phyloP scores from a whole-genome alignment of 1,140 invertebrate species.

The Solen grandis region DNA sequence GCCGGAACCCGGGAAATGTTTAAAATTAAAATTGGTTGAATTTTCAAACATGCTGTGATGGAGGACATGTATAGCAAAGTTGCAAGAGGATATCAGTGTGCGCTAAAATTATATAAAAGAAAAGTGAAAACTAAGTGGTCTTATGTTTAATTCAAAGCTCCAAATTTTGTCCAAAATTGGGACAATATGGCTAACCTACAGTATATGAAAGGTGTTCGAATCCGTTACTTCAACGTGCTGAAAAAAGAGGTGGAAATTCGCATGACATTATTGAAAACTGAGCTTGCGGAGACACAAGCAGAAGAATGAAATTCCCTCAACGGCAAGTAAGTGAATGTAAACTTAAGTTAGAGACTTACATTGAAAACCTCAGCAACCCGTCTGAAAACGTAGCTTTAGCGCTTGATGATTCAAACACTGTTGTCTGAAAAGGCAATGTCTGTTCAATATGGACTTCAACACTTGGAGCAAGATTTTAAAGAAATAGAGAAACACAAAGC shows the following conservation, averaged over 20 bases:
- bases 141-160: too few species aligned
- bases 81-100: too few species aligned
- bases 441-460: not conserved
- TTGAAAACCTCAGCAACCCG: constrained; percentile 4
- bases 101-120: too few species aligned
- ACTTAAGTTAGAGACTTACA: constrained; percentile 1
- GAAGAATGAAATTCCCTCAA: not conserved
- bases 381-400: constrained; percentile 4
- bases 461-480: not conserved
- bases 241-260: not conserved
- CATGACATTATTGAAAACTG: not conserved
- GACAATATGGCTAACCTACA: too few species aligned
- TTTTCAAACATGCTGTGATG: too few species aligned
- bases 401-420: not conserved
- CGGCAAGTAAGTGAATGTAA: not conserved
- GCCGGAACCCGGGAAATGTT: too few species aligned
- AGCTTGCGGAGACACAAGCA: not conserved
- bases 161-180: too few species aligned
- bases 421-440: constrained; percentile 1
- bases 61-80: too few species aligned
- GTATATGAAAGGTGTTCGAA: not conserved
- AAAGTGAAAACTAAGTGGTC: too few species aligned
- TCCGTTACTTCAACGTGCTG: not conserved
- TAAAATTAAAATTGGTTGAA: too few species aligned
- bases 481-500: not conserved